Conservation (phyloP, 2,113 vertebrate genomes). For the Chelonoidis abingdonii region DNA sequence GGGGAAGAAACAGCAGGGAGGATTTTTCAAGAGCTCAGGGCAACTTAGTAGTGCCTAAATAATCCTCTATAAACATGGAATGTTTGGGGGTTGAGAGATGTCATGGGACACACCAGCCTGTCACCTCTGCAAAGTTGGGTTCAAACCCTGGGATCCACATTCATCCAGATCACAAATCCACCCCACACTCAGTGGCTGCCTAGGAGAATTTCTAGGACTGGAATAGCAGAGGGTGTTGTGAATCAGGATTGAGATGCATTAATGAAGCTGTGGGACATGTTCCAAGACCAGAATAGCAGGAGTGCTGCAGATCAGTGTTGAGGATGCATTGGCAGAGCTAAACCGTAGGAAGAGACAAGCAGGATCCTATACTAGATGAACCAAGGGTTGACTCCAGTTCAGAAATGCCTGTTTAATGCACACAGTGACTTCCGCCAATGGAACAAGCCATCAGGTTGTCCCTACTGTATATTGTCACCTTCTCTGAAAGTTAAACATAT, state of each 20-base stretch:
- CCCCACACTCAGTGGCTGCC: not conserved
- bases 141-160: not conserved
- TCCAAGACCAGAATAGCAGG: rapidly evolving
- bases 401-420: not conserved
- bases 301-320: not conserved
- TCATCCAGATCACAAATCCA: not conserved
- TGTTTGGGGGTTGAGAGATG: not conserved
- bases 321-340: not conserved
- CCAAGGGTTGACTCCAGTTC: not conserved
- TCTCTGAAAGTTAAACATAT: not conserved
- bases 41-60: not conserved
- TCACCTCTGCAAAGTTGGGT: not conserved
- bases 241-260: not conserved
- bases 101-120: not conserved
- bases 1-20: not conserved
- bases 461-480: not conserved
- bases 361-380: not conserved
- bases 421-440: not conserved
- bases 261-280: not conserved
- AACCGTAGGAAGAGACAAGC: not conserved
- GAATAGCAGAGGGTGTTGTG: not conserved
- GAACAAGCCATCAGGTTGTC: not conserved
- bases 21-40: not conserved
- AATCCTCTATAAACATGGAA: not conserved
- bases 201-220: not conserved